Evolutionary conservation across 2,797 vertebrate genomes (phyloP).

Genomic region (Lacerta bilineata): DNA sequence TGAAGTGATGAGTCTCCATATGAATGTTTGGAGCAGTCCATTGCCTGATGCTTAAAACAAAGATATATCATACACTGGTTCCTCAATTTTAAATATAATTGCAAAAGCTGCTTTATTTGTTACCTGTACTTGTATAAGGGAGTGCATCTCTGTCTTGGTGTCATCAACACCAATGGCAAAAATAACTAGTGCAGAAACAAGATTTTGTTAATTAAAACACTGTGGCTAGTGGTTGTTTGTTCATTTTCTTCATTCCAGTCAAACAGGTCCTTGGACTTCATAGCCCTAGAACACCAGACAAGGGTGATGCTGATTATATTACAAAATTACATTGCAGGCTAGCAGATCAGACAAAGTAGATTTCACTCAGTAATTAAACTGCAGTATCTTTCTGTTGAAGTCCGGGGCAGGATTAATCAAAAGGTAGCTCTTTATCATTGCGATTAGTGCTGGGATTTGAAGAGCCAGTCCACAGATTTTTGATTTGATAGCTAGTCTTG

Average conservation of each 20-base stretch:
- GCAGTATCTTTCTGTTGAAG: constrained; percentile 80
- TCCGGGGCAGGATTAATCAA: constrained; percentile 82
- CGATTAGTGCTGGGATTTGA: constrained; percentile 79
- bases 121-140: neutral
- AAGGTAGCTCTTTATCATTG: constrained; percentile 82
- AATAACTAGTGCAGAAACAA: constrained; percentile 78
- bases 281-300: constrained; percentile 76
- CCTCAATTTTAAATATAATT: neutral
- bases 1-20: no score
- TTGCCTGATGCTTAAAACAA: neutral
- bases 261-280: constrained; percentile 81
- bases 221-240: constrained; percentile 77
- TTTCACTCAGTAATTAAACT: constrained; percentile 86
- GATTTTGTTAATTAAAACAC: constrained; percentile 79
- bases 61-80: neutral
- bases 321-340: constrained; percentile 81
- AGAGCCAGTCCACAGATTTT: constrained; percentile 74
- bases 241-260: constrained; percentile 80
- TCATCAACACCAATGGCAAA: constrained; percentile 73
- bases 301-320: constrained; percentile 80
- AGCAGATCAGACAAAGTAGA: constrained; percentile 85
- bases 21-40: neutral
- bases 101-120: neutral
- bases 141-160: constrained; percentile 24
- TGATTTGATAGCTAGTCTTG: constrained; percentile 72